These are phyloP conservation scores for Drosophila bocqueti DNA, from an alignment of 1,140 invertebrate species.

Conservation along the genomic window DNA sequence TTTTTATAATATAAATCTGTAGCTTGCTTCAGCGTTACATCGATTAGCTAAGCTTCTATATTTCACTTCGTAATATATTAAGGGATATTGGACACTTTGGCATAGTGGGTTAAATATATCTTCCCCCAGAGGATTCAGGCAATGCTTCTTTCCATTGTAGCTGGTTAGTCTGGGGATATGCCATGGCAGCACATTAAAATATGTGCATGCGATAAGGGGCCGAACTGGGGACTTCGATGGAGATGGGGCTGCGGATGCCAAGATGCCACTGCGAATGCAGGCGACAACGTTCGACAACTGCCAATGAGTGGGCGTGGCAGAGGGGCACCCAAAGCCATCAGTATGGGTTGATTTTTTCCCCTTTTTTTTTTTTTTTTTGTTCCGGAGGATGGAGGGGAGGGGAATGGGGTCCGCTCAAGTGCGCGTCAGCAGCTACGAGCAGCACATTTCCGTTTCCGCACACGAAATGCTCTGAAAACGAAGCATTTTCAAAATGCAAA, in stretches of 20 bases:
- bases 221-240: not conserved
- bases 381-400: not conserved
- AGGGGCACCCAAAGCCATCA: not conserved
- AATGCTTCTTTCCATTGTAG: conserved; percentile 43
- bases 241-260: conserved; percentile 11
- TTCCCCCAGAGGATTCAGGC: conserved; percentile 6
- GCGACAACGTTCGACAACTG: conserved; percentile 72
- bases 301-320: conserved; percentile 53
- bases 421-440: conserved; percentile 63
- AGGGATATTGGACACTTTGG: not conserved
- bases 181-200: conserved; percentile 77
- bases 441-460: conserved; percentile 81
- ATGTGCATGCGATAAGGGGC: conserved; percentile 48
- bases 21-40: too few relatives aligned
- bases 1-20: too few relatives aligned
- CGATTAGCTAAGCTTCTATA: not conserved
- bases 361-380: not conserved
- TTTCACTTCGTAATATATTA: not conserved
- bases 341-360: conserved; percentile 7
- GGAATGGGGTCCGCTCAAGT: conserved; percentile 54
- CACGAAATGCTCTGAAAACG: conserved; percentile 79
- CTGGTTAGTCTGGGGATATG: conserved; percentile 45
- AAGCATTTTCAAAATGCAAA: conserved; percentile 80
- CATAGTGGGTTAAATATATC: conserved; percentile 21
- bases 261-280: conserved; percentile 57